Evolutionary conservation across 2,797 vertebrate species (phyloP), one percentile per base, ranked within the genome.

Genomic region (Poecilia gillii): DNA sequence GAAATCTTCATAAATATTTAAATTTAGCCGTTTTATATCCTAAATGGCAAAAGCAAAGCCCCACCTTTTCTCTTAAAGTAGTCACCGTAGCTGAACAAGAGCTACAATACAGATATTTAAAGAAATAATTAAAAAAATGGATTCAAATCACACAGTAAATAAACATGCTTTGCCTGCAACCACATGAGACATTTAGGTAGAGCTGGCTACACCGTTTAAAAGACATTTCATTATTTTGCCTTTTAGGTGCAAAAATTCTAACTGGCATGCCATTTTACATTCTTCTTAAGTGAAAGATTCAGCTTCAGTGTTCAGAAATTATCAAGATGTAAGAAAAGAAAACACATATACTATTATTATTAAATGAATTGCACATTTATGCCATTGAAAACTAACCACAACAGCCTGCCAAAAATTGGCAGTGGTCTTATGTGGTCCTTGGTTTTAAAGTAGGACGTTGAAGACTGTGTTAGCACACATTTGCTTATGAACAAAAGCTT

Each of bases 51-150:
- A 39, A 36, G 33, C 18, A 33, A 66, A 36, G 18, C 31, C 16
- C 31, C 23, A 49, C 11, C 31, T 3, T 16, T 81, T 75, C 59
- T 39, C 28, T 41, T 28, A 41, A 20, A 53, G 41, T 31, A 46
- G 14, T 28, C n/a, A 20, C 74, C 49, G 78, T 70, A 90, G 64
- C 62, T 64, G 49, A 88, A 72, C 43, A 53, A 73, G n/a, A 76
- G 31, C 62, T 84, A 53, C 62, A 81, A 45, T 18, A 80, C 46
- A 66, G 25, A 78, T 49, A 31, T 62, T 62, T 13, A 14, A 57
- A 33, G 28, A 33, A 62, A 31, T 1, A 79, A 84, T n/a, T n/a
- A 73, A 8, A 73, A 53, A 68, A 23, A 2, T 16, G 71, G 71
- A 59, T 76, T 80, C 4, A 79, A 4, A 39, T 31, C 36, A 47